Evolutionary conservation across 1,140 invertebrate genomes (phyloP).

Genomic region (Drosophila sechellia): DNA sequence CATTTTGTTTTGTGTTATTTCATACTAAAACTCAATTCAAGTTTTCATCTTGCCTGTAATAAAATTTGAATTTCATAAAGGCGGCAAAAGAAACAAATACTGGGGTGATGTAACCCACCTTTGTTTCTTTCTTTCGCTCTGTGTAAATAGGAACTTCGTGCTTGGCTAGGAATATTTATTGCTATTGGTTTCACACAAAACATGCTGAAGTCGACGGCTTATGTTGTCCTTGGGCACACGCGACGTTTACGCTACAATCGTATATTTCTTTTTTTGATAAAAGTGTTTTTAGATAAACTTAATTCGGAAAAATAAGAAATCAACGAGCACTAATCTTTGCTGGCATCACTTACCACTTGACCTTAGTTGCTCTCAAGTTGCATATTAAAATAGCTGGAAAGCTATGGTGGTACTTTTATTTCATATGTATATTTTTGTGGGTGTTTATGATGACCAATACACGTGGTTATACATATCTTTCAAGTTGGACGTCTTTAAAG

Average conservation of each 20-base stretch:
- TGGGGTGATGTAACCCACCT: conserved; percentile 1
- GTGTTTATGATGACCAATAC: too few relatives aligned
- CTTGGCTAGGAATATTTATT: conserved; percentile 65
- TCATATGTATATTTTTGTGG: conserved; percentile 10
- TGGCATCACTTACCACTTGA: background rate
- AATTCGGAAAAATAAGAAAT: conserved; percentile 18
- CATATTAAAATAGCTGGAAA: too few relatives aligned
- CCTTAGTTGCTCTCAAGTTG: too few relatives aligned
- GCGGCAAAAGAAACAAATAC: conserved; percentile 27
- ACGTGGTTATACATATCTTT: background rate
- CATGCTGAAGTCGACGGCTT: conserved; percentile 21
- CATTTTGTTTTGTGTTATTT: conserved; percentile 56
- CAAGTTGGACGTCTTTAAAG: conserved; percentile 61
- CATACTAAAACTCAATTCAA: conserved; percentile 47
- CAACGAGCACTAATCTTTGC: conserved; percentile 41
- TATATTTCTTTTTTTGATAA: conserved; percentile 40
- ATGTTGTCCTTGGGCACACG: conserved; percentile 53
- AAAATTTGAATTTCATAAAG: conserved; percentile 72
- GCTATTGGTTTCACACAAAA: conserved; percentile 48
- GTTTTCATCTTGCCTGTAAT: conserved; percentile 50
- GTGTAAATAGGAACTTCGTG: conserved; percentile 69
- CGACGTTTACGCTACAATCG: conserved; percentile 55
- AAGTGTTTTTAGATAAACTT: conserved; percentile 38
- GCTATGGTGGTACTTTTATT: conserved; percentile 2
- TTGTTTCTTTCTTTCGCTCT: conserved; percentile 6